These are phyloP conservation scores for Rhagoletis zephyria DNA, from an alignment of 1,140 invertebrate genomes.

Conservation along the genomic window DNA sequence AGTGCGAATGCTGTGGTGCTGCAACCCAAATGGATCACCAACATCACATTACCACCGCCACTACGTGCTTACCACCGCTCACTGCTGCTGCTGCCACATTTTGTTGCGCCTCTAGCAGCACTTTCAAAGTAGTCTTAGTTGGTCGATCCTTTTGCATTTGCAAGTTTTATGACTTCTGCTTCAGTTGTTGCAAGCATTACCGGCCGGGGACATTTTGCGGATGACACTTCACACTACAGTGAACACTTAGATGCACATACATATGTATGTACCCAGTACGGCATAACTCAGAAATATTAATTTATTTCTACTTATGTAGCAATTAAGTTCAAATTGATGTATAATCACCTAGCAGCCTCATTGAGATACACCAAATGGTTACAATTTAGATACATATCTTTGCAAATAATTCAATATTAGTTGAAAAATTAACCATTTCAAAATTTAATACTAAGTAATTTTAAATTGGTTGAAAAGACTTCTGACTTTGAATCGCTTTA, in stretches of 20 bases:
- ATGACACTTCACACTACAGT: background rate
- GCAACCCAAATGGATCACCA: constrained; percentile 37
- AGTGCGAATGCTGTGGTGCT: background rate
- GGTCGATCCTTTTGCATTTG: constrained; percentile 26
- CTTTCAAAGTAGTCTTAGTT: constrained; percentile 28
- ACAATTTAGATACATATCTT: too few relatives aligned
- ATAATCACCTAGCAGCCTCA: too few relatives aligned
- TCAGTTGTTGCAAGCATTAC: background rate
- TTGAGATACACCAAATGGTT: too few relatives aligned
- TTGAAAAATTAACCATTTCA: too few relatives aligned
- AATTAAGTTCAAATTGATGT: too few relatives aligned
- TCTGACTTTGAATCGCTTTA: too few relatives aligned
- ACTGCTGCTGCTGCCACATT: background rate
- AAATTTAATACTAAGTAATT: too few relatives aligned
- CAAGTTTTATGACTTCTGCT: constrained; percentile 38
- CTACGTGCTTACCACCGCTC: background rate
- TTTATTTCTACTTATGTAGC: too few relatives aligned
- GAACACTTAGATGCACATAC: background rate
- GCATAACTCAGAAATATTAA: too few relatives aligned
- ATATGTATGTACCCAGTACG: background rate
- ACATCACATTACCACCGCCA: constrained; percentile 8
- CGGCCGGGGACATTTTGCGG: background rate
- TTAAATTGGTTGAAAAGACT: too few relatives aligned
- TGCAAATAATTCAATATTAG: too few relatives aligned
- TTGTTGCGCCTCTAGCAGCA: background rate